phyloP scores from a whole-genome alignment of 2,888 invertebrate species.

The Catocala nupta region DNA sequence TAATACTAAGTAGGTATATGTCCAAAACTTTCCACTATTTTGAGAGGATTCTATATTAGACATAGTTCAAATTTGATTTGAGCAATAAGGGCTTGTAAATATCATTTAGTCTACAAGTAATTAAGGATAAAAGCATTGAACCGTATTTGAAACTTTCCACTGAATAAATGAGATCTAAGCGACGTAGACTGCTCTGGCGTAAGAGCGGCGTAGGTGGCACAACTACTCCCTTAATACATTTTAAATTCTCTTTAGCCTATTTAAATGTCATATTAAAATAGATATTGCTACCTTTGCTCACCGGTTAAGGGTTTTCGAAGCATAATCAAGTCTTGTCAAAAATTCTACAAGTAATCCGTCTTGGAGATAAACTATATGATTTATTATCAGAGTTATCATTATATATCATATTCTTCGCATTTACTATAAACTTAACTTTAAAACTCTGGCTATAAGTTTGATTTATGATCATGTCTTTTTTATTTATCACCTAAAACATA shows the following conservation, averaged over 20 bases:
- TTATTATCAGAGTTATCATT: conserved; percentile 1
- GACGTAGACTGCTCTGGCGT: conserved; percentile 23
- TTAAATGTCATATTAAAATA: conserved; percentile 18
- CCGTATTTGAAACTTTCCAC: conserved; percentile 5
- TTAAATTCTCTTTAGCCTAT: conserved; percentile 10
- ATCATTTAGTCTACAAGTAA: background rate
- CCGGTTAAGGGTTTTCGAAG: background rate
- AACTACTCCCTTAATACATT: conserved; percentile 17
- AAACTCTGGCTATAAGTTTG: background rate
- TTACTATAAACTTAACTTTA: conserved; percentile 6
- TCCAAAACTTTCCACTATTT: too few species aligned
- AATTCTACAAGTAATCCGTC: conserved; percentile 4
- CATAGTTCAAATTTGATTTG: background rate
- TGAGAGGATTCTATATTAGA: too few species aligned
- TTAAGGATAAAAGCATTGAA: conserved; percentile 5
- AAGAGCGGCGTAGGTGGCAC: conserved; percentile 12
- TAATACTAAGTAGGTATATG: too few species aligned
- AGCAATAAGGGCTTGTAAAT: background rate
- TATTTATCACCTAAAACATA: too few species aligned
- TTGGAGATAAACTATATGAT: conserved; percentile 8
- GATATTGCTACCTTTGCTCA: background rate
- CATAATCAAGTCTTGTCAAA: background rate
- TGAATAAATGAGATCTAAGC: conserved; percentile 11
- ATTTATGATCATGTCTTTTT: too few species aligned
- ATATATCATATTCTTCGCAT: background rate